A percentile compares a stretch with the other conserved stretches of the same genome.
These are phyloP conservation scores for Mayetiola destructor DNA, from an alignment of 2,888 invertebrate species.

Conservation along the genomic window DNA sequence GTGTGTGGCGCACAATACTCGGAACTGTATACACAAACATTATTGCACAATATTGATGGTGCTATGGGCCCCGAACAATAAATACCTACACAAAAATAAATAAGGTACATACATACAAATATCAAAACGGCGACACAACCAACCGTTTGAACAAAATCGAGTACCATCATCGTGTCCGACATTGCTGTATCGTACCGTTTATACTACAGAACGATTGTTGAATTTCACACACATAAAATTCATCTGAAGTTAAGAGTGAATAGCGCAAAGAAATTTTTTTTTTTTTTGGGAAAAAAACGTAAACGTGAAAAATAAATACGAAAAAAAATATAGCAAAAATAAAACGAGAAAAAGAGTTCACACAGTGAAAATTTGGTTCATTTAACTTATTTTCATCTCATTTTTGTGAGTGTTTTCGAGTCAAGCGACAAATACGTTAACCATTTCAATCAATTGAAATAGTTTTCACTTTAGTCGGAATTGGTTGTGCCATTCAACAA, in stretches of 20 bases:
- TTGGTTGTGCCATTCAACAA: slow-evolving; percentile 9
- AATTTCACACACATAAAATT: slow-evolving; percentile 4
- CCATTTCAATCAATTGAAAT: background rate
- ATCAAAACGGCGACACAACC: background rate
- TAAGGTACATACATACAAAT: background rate
- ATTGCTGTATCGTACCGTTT: slow-evolving; percentile 10
- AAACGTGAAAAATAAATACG: too few relatives aligned
- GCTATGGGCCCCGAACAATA: too few relatives aligned
- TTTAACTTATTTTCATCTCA: too few relatives aligned
- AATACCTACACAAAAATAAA: background rate
- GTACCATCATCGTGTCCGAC: slow-evolving; percentile 10
- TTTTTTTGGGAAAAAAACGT: too few relatives aligned
- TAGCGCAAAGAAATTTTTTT: background rate
- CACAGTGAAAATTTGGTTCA: too few relatives aligned
- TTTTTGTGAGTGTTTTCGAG: slow-evolving; percentile 5
- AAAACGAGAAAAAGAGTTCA: too few relatives aligned
- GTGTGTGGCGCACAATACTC: background rate
- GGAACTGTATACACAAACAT: background rate
- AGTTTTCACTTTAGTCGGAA: background rate
- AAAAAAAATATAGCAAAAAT: too few relatives aligned
- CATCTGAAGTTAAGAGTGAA: background rate
- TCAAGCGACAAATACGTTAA: background rate
- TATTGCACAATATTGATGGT: too few relatives aligned
- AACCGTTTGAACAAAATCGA: background rate
- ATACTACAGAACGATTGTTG: slow-evolving; percentile 8